Base-by-base conservation (phyloP, 2,797 vertebrate genomes). In the Telmatherina bonti region DNA sequence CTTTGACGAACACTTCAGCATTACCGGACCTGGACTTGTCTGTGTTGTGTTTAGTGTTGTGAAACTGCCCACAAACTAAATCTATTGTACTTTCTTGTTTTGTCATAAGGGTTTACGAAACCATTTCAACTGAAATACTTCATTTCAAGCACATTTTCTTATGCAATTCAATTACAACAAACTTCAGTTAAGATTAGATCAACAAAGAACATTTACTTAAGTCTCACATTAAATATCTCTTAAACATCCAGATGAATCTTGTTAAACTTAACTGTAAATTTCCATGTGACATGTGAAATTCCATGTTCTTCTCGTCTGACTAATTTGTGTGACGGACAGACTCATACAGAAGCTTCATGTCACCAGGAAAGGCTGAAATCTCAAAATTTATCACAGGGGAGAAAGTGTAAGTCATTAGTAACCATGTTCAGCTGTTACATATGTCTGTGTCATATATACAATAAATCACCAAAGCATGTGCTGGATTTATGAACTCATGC, bases 1-100 rank as follows among this genome's bases (percentile, higher is more conserved):
- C 67, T 79, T 74, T 70, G 36, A 61, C 56, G 36, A 70, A 43
- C 57, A 16, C 52, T 22, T 41, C 0, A 33, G 7, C 16, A 30
- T 70, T 56, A 35, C 16, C 31, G 26, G n/a, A 4, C 2, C 45
- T n/a, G 41, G 41, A 63, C 36, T 67, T 30, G 27, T 62, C 27
- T 63, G 1, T 18, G 7, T 15, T 69, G 6, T 49, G 13, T 26
- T 2, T 24, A n/a, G 0, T 4, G 18, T 64, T 55, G 56, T 51
- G 36, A 64, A 45, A 31, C 15, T 68, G 5, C 2, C 29, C 45
- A 65, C 62, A 64, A 38, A 67, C n/a, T 7, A 8, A 67, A 15
- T 60, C 2, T 60, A 35, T 18, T 51, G 8, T 24, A 2, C n/a
- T 16, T 30, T 18, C 10, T 0, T 58, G 9, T 20, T 64, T 52